Evolutionary conservation across 2,888 invertebrate species (phyloP), one percentile per base, ranked within the genome.

Genomic region (Galeopsomyia nigrocyanea): DNA sequence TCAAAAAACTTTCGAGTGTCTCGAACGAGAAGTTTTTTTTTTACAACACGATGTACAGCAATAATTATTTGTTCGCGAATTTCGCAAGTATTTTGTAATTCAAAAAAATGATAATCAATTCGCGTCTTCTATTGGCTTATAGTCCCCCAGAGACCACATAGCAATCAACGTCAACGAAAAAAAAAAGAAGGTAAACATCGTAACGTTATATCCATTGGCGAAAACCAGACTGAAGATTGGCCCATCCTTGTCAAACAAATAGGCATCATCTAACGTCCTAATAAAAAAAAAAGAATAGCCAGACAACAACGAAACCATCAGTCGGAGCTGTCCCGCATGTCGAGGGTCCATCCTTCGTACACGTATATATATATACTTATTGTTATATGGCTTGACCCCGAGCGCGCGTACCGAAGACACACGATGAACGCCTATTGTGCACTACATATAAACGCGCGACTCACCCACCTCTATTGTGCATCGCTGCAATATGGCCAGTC

Each of bases 401-500:
- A 21, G 19, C 46, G n/a, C 19, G n/a, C 5, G 6, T 17, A 31
- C 49, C 49, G 66, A 58, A 39, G 63, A 63, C 53, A 63, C 53
- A 47, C 39, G 39, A 39, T 13, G 39, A 39, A 39, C 46, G 19
- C 22, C 61, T 67, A 65, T 64, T 57, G 56, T 68, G 61, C 39
- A 39, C 39, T 39, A 9, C 39, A 10, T 39, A 21, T 21, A 21
- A 26, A 46, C 19, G 46, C 19, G 46, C 31, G 58, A 51, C 51
- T 62, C 65, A 26, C 19, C 61, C 46, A 19, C 39, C 62, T 55
- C 57, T 61, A 63, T 74, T 74, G 74, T 74, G 62, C 31, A 31
- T 22, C 26, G 26, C 3, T 46, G 56, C 64, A 65, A 62, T 73
- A 63, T 67, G 62, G 19, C 49, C 57, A 57, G 22, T 53, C 60